Evolutionary conservation across 1,140 invertebrate genomes (phyloP).

Genomic region (Ooceraea biroi): DNA sequence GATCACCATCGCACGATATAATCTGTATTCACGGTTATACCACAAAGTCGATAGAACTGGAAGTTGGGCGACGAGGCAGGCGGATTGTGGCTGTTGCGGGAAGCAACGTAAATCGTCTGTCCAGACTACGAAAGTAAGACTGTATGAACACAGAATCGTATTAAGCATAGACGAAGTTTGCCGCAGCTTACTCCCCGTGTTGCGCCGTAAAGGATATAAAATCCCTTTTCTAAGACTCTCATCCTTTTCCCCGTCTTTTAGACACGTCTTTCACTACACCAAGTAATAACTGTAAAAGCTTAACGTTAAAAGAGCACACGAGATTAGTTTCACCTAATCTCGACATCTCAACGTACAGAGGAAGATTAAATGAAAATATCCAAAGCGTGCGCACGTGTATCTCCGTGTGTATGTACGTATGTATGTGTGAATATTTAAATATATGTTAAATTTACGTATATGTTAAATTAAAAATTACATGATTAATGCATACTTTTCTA

Average conservation of each 20-base stretch:
- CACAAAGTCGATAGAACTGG: slow-evolving; percentile 61
- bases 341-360: neutral
- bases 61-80: slow-evolving; percentile 28
- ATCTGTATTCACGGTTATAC: slow-evolving; percentile 62
- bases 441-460: too few relatives aligned
- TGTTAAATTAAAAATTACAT: too few relatives aligned
- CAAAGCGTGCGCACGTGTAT: neutral
- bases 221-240: slow-evolving; percentile 30
- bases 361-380: slow-evolving; percentile 3
- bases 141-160: slow-evolving; percentile 35
- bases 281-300: neutral
- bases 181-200: slow-evolving; percentile 42
- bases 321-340: neutral
- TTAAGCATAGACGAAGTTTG: slow-evolving; percentile 52
- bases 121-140: slow-evolving; percentile 61
- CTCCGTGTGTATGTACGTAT: too few relatives aligned
- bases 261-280: neutral
- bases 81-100: slow-evolving; percentile 62
- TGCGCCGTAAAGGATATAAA: slow-evolving; percentile 13
- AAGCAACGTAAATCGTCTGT: slow-evolving; percentile 64
- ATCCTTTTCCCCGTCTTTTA: neutral
- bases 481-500: too few relatives aligned
- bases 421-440: too few relatives aligned
- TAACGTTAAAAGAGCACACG: neutral
- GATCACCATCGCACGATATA: slow-evolving; percentile 64